Conservation (phyloP, 2,888 invertebrate genomes). For the Brachypalpus laphriformis region DNA sequence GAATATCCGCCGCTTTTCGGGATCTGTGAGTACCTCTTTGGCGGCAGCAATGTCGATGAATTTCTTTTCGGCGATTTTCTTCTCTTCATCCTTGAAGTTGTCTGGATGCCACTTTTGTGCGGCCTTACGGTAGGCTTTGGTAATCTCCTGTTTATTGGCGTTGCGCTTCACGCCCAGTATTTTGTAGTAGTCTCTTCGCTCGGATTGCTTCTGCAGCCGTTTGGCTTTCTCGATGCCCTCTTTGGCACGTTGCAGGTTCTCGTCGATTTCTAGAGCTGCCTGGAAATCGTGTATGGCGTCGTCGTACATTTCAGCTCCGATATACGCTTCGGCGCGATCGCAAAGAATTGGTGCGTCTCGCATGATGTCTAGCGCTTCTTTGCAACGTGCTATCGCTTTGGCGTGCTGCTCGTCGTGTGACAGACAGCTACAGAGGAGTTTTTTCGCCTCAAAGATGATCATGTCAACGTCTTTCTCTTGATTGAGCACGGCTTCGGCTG, state of each 20-base stretch:
- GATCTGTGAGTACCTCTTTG: slow-evolving; percentile 94
- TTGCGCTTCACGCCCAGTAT: slow-evolving; percentile 90
- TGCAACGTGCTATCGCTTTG: slow-evolving; percentile 91
- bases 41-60: slow-evolving; percentile 99
- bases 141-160: slow-evolving; percentile 96
- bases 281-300: slow-evolving; percentile 95
- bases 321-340: slow-evolving; percentile 95
- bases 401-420: slow-evolving; percentile 87
- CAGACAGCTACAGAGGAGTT: slow-evolving; percentile 92
- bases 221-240: slow-evolving; percentile 95
- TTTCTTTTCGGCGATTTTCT: slow-evolving; percentile 97
- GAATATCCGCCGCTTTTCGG: slow-evolving; percentile 96
- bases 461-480: slow-evolving; percentile 88
- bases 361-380: slow-evolving; percentile 89
- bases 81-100: slow-evolving; percentile 94
- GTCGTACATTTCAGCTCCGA: slow-evolving; percentile 94
- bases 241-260: slow-evolving; percentile 90
- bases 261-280: slow-evolving; percentile 92
- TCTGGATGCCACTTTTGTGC: slow-evolving; percentile 99
- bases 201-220: slow-evolving; percentile 95
- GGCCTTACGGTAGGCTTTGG: slow-evolving; percentile 97
- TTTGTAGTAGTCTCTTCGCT: slow-evolving; percentile 98
- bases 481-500: slow-evolving; percentile 87
- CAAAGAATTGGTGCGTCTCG: slow-evolving; percentile 91
- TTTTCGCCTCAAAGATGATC: slow-evolving; percentile 89